Conservation (phyloP, 1,140 invertebrate genomes). For the Oryctes rhinoceros region DNA sequence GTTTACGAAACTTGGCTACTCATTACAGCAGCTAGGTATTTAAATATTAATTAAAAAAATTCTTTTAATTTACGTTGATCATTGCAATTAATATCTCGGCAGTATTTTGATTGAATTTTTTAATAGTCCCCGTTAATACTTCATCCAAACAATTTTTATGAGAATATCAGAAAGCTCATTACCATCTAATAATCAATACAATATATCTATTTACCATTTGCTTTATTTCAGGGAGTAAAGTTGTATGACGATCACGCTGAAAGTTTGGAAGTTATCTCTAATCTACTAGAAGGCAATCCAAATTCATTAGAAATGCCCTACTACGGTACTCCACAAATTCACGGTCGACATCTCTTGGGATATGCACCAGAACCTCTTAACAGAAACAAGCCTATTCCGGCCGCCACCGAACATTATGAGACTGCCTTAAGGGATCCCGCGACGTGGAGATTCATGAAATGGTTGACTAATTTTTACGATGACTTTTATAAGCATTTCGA, state of each 20-base stretch:
- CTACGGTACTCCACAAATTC: neutral
- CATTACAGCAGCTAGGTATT: no score
- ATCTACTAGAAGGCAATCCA: slow-evolving; percentile 9
- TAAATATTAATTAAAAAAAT: no score
- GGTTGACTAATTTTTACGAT: slow-evolving; percentile 63
- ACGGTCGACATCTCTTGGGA: neutral
- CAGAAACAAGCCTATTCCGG: neutral
- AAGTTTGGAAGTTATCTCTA: neutral
- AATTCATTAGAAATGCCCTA: slow-evolving; percentile 10
- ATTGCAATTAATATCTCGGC: no score
- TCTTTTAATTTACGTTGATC: no score
- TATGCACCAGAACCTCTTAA: neutral
- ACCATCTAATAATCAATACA: slow-evolving; percentile 54
- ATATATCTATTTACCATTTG: slow-evolving; percentile 57
- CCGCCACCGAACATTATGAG: slow-evolving; percentile 59
- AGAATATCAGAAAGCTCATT: no score
- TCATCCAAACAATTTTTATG: no score
- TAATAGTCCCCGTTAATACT: no score
- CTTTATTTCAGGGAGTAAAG: no score
- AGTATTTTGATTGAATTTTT: no score
- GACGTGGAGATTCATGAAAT: slow-evolving; percentile 71
- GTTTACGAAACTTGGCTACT: no score
- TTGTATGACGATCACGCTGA: no score
- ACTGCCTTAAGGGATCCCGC: slow-evolving; percentile 73
- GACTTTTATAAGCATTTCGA: slow-evolving; percentile 58